Conservation (phyloP, 2,797 vertebrate species). For the Prunella strophiata region DNA sequence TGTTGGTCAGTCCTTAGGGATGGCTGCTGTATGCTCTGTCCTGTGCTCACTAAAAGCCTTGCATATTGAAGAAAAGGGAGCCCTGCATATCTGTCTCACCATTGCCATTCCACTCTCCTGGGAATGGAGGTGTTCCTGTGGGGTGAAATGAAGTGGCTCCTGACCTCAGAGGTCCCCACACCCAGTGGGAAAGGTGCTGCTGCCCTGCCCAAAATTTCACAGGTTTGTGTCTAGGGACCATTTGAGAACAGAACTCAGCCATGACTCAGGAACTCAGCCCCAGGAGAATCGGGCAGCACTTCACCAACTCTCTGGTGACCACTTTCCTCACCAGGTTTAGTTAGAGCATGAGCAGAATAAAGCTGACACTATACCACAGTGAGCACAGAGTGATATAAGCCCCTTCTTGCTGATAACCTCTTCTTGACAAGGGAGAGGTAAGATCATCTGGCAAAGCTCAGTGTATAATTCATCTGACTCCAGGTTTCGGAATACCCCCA, state of each 20-base stretch:
- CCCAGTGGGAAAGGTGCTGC: not conserved
- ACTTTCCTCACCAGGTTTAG: not conserved
- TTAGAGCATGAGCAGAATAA: not conserved
- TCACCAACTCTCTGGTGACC: not conserved
- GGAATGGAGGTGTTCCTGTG: not conserved
- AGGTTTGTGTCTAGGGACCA: not conserved
- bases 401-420: not conserved
- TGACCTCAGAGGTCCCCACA: not conserved
- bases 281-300: rapidly evolving
- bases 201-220: not conserved
- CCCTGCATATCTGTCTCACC: rapidly evolving
- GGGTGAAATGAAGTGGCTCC: not conserved
- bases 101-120: not conserved
- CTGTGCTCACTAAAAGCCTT: not conserved
- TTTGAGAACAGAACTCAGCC: not conserved
- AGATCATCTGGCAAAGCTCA: not conserved
- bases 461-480: not conserved
- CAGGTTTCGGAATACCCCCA: not conserved
- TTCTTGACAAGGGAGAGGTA: not conserved
- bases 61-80: not conserved
- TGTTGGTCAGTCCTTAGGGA: not conserved
- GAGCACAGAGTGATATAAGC: not conserved
- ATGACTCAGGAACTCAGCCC: not conserved
- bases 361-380: not conserved
- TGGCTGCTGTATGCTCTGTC: not conserved